Evolutionary conservation across 1,140 invertebrate species (phyloP).

Genomic region (Magallana angulata): DNA sequence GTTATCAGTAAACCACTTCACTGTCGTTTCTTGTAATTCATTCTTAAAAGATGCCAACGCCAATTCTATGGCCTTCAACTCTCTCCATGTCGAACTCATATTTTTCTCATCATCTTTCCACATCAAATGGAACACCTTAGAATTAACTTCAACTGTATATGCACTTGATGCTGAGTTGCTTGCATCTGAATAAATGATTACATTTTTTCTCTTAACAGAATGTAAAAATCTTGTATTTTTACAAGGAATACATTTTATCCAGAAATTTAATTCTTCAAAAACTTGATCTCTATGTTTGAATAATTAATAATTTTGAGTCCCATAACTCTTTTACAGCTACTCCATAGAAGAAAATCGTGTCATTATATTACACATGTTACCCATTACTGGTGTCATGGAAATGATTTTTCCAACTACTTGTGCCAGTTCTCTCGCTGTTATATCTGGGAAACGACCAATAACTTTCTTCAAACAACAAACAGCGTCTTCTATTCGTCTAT

Average conservation of each 20-base stretch:
- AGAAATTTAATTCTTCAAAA: background rate
- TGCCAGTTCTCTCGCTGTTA: too few species aligned
- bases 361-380: constrained; percentile 38
- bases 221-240: background rate
- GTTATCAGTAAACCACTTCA: too few species aligned
- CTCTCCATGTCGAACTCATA: constrained; percentile 2
- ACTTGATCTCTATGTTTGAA: background rate
- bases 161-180: constrained; percentile 17
- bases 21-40: too few species aligned
- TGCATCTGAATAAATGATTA: constrained; percentile 18
- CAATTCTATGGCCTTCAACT: background rate
- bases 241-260: background rate
- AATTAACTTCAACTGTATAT: background rate
- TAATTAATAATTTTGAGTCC: too few species aligned
- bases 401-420: too few species aligned
- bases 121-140: background rate
- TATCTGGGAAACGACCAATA: constrained; percentile 41
- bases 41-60: too few species aligned
- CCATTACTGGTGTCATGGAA: too few species aligned
- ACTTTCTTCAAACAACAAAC: constrained; percentile 40
- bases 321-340: background rate
- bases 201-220: background rate
- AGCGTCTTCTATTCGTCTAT: constrained; percentile 28
- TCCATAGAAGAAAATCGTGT: constrained; percentile 13
- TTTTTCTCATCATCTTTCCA: constrained; percentile 8